These are phyloP conservation scores for Peromyscus melanophrys DNA, from an alignment of 2,797 vertebrate genomes.

Conservation along the genomic window DNA sequence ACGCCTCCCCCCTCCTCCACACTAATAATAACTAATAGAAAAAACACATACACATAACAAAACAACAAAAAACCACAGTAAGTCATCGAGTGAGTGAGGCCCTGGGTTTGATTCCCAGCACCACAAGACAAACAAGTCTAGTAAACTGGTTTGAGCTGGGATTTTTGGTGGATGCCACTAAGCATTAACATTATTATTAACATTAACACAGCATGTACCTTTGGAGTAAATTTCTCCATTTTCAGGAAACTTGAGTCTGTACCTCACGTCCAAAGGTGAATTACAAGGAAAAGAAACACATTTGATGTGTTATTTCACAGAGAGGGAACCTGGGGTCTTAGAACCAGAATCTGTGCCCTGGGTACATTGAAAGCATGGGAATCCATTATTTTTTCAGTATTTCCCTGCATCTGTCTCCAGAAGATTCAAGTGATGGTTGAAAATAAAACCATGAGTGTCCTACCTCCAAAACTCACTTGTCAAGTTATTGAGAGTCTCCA, in stretches of 20 bases:
- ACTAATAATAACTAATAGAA: neutral
- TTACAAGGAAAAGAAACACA: neutral
- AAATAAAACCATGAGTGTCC: neutral
- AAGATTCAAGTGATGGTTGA: neutral
- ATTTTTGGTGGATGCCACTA: conserved; percentile 33
- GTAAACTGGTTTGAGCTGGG: neutral
- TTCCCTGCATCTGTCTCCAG: neutral
- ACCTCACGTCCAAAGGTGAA: neutral
- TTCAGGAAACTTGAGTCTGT: neutral
- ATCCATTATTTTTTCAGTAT: neutral
- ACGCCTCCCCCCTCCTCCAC: neutral
- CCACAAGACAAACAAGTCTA: neutral
- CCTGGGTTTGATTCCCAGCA: neutral
- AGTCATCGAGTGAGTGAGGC: neutral
- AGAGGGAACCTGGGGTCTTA: neutral
- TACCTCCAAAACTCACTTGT: neutral
- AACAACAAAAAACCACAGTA: neutral
- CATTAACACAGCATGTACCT: neutral
- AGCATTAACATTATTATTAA: neutral
- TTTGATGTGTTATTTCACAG: neutral
- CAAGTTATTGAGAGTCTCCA: conserved; percentile 6
- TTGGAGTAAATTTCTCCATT: neutral
- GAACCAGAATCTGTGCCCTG: neutral
- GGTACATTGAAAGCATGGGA: neutral
- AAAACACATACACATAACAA: neutral